Base-by-base conservation (phyloP, 2,888 invertebrate species). In the Erebia palarica region DNA sequence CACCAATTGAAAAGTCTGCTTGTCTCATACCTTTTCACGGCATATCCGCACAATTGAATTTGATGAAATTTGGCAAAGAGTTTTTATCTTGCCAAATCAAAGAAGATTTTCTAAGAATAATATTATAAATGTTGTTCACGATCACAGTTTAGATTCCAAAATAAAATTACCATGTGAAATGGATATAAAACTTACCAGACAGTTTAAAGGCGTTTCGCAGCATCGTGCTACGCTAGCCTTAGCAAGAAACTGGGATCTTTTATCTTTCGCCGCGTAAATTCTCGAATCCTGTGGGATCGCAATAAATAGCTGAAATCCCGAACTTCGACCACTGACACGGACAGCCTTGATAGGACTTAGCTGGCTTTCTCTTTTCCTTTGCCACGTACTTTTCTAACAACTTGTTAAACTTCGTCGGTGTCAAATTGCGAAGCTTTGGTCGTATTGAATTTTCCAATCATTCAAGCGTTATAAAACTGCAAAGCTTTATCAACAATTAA, bases 281-380 rank as follows among this genome's bases (percentile, higher is more conserved):
- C 84, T 77, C 80, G 81, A 83, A 87, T 90, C 88, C 86, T 82
- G 78, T 74, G 86, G 89, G 91, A 89, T 88, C 80, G 91, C 87
- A 90, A 92, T 92, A 92, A 92, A 92, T 92, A 91, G 87, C 85
- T 85, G 86, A 90, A 92, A 92, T 91, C 90, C 85, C 86, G 86
- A 90, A 90, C 86, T 92, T 87, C 83, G 86, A 84, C 86, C 86
- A 85, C 87, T 84, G 89, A 87, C 86, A 84, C 79, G 78, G 86
- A 83, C 85, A 83, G 82, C 81, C 80, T 84, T 82, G 89, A 90
- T 91, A 90, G 84, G 86, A 86, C 85, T 89, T 83, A 84, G 83
- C 75, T 73, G 78, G 76, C 77, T 81, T 80, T 75, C 74, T 73
- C 77, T 78, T 78, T 80, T 74, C 74, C 74, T 78, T 78, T 78